Evolutionary conservation across 1,140 invertebrate species (phyloP), one percentile per base, ranked within the genome.

Genomic region (Heliconius congener): DNA sequence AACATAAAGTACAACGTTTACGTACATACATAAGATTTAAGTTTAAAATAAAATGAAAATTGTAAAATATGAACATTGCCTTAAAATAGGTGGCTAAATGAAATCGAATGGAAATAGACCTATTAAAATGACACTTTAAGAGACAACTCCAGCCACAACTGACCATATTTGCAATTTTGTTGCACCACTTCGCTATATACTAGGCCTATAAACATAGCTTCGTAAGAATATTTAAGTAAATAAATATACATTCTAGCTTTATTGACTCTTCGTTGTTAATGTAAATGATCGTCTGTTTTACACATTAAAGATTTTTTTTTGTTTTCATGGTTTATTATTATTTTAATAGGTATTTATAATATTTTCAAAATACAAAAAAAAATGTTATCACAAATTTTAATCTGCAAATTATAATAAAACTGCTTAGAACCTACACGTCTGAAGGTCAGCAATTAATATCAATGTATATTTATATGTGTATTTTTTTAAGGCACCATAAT

Each of bases 111-210:
- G 8, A 72, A 74, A 66, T 76, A 23, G 42, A 76, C 39, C 57
- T 76, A 55, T 74, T 74, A 66, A 66, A 37, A 83, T 79, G 70
- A 86, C 84, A 83, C 85, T 88, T 87, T 89, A 90, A 80, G 86
- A 85, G 89, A 88, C 87, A 88, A 73, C 60, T 30, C 60, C 23
- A 70, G 50, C 75, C 76, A 86, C 85, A 84, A 85, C 60, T 57
- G 34, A 4, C 30, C 60, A 30, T 37, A 50, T 66, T 23, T 76
- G 74, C 74, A 76, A 76, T 55, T 66, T 42, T 76, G 74, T 76
- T 70, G 74, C 74, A 66, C 37, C 60, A 66, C 3, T 66, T 11
- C 23, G 30, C 27, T 66, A 66, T 66, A 66, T 27, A 66, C 60
- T 66, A 30, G n/a, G 23, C 27, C 60, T 66, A 27, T 66, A 27